A percentile compares a stretch with the other conserved stretches of the same genome.
These are phyloP conservation scores for Euthynnus affinis DNA, from an alignment of 2,797 vertebrate species.

Conservation along the genomic window DNA sequence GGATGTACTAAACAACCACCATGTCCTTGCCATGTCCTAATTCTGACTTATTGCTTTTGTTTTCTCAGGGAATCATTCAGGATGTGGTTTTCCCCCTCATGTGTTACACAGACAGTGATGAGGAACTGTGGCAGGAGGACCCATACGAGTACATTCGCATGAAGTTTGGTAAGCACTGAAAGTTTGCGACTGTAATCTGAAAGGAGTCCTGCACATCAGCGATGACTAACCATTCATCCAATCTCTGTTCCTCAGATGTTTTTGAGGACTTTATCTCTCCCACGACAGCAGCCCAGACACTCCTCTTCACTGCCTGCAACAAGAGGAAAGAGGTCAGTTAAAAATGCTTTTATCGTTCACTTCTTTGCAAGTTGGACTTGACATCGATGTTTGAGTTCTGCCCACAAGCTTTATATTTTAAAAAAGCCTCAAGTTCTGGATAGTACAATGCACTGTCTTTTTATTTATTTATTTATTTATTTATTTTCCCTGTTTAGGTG, in stretches of 20 bases:
- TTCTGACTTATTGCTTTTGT: constrained; percentile 31
- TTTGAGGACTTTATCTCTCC: constrained; percentile 99
- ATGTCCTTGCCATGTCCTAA: neutral
- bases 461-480: too few species aligned
- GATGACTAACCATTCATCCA: constrained; percentile 34
- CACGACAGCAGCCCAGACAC: constrained; percentile 97
- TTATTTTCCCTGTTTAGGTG: constrained; percentile 84
- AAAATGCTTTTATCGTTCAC: neutral
- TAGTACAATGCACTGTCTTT: neutral
- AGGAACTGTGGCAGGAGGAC: constrained; percentile 99
- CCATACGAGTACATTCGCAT: constrained; percentile 99
- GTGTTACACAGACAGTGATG: constrained; percentile 99
- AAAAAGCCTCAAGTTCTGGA: too few species aligned
- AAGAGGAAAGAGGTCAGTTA: constrained; percentile 97
- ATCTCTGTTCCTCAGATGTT: constrained; percentile 87
- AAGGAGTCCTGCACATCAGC: neutral
- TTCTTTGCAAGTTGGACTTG: neutral
- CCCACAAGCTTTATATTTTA: neutral
- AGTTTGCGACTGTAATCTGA: neutral
- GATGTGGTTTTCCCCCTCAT: constrained; percentile 99
- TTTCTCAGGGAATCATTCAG: constrained; percentile 96
- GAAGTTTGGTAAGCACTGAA: constrained; percentile 93
- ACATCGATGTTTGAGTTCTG: neutral
- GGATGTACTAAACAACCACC: neutral
- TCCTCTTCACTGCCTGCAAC: constrained; percentile 98